These are phyloP conservation scores for Anneissia japonica DNA, from an alignment of 35 echinoderm and acorn worm genomes.

Conservation along the genomic window DNA sequence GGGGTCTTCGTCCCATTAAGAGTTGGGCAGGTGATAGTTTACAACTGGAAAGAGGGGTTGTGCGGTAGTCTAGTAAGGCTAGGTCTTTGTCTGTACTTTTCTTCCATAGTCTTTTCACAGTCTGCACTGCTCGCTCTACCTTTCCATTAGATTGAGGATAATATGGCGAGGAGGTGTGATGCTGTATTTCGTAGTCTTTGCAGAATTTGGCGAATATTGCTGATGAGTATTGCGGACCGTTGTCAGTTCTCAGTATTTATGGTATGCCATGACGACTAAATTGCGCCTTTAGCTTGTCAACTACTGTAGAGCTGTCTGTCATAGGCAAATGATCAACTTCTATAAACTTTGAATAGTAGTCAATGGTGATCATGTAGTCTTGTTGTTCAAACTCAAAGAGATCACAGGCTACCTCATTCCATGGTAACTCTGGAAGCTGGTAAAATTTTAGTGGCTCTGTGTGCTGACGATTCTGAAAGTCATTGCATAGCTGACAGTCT, in stretches of 20 bases:
- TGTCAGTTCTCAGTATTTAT: slow-evolving; percentile 45
- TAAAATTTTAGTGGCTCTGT: slow-evolving; percentile 21
- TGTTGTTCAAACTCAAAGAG: slow-evolving; percentile 31
- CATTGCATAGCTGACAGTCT: slow-evolving; percentile 30
- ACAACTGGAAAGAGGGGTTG: slow-evolving; percentile 47
- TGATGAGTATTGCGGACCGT: slow-evolving; percentile 57
- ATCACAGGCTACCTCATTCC: slow-evolving; percentile 45
- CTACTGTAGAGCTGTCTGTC: background rate
- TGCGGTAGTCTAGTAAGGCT: slow-evolving; percentile 57
- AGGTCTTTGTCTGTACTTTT: slow-evolving; percentile 55
- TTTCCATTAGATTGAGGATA: slow-evolving; percentile 58
- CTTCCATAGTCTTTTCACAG: slow-evolving; percentile 47
- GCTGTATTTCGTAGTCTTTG: slow-evolving; percentile 43
- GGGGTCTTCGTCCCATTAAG: slow-evolving; percentile 56
- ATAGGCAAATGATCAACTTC: slow-evolving; percentile 15
- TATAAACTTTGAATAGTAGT: slow-evolving; percentile 58
- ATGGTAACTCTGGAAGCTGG: slow-evolving; percentile 24
- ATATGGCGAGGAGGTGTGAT: slow-evolving; percentile 35
- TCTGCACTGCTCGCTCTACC: slow-evolving; percentile 53
- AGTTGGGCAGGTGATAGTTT: slow-evolving; percentile 59
- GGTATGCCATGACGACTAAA: slow-evolving; percentile 61
- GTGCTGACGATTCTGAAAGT: slow-evolving; percentile 14
- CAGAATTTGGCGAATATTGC: slow-evolving; percentile 35
- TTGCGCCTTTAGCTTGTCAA: slow-evolving; percentile 22
- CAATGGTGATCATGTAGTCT: slow-evolving; percentile 21